Evolutionary conservation across 2,888 invertebrate genomes (phyloP).

Genomic region (Nymphalis polychloros): DNA sequence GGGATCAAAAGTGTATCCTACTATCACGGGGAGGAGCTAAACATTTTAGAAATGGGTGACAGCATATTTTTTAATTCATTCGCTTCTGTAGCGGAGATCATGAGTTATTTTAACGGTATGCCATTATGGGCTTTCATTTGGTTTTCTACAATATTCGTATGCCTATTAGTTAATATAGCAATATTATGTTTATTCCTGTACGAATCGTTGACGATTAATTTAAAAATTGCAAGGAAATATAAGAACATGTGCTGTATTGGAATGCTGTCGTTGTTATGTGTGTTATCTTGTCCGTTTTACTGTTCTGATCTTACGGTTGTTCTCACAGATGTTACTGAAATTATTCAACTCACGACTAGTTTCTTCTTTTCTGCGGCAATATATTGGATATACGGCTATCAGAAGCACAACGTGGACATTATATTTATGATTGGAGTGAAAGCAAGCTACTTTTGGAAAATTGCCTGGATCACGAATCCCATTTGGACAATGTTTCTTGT

Average conservation of each 20-base stretch:
- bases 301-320: slow-evolving; percentile 64
- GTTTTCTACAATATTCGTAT: slow-evolving; percentile 59
- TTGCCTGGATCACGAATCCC: slow-evolving; percentile 63
- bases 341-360: slow-evolving; percentile 60
- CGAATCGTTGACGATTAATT: slow-evolving; percentile 47
- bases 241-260: slow-evolving; percentile 47
- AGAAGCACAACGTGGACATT: slow-evolving; percentile 67
- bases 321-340: slow-evolving; percentile 54
- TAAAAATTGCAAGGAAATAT: slow-evolving; percentile 46
- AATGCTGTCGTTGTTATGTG: slow-evolving; percentile 46
- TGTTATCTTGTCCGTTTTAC: slow-evolving; percentile 60
- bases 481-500: slow-evolving; percentile 50
- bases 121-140: slow-evolving; percentile 64
- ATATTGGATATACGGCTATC: slow-evolving; percentile 70
- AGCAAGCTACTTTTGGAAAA: slow-evolving; percentile 66
- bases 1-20: slow-evolving; percentile 70
- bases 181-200: slow-evolving; percentile 58
- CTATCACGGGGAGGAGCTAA: slow-evolving; percentile 69
- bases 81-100: slow-evolving; percentile 62
- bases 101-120: slow-evolving; percentile 61
- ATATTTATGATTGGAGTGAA: slow-evolving; percentile 75
- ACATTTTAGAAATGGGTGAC: slow-evolving; percentile 59
- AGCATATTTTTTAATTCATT: slow-evolving; percentile 57
- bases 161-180: slow-evolving; percentile 61
- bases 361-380: slow-evolving; percentile 62